These are phyloP conservation scores for Phrynocephalus vlangalii DNA, from an alignment of 2,797 vertebrate genomes.

Conservation along the genomic window DNA sequence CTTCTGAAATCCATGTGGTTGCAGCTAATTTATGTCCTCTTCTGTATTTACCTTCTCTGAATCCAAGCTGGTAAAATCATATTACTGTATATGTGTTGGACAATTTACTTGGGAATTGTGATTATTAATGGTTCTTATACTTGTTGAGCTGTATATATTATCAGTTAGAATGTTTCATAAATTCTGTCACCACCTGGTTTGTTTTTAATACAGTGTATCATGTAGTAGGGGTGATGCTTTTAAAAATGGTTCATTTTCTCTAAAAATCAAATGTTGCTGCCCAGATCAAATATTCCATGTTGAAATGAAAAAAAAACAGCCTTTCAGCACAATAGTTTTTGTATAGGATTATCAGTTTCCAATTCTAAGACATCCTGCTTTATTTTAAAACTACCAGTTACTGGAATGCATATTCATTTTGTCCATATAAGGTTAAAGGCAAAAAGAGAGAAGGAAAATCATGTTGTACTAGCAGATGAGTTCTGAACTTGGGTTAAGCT, in stretches of 20 bases:
- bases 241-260: neutral
- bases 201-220: neutral
- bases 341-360: neutral
- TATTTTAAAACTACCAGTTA: neutral
- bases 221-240: neutral
- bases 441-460: too few species aligned
- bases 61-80: neutral
- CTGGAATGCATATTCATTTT: neutral
- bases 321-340: neutral
- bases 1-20: neutral
- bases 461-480: too few species aligned
- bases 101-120: neutral
- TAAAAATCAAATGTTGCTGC: neutral
- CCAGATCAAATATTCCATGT: neutral
- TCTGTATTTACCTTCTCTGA: conserved; percentile 6
- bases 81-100: neutral
- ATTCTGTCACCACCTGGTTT: neutral
- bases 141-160: conserved; percentile 6
- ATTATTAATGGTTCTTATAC: neutral
- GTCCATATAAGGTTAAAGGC: neutral
- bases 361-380: neutral
- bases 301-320: neutral
- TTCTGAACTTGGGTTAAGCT: too few species aligned
- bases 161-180: conserved; percentile 1
- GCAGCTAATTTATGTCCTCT: neutral